These are phyloP conservation scores for Ctenodactylus gundi DNA, from an alignment of 2,113 vertebrate genomes.

Conservation along the genomic window DNA sequence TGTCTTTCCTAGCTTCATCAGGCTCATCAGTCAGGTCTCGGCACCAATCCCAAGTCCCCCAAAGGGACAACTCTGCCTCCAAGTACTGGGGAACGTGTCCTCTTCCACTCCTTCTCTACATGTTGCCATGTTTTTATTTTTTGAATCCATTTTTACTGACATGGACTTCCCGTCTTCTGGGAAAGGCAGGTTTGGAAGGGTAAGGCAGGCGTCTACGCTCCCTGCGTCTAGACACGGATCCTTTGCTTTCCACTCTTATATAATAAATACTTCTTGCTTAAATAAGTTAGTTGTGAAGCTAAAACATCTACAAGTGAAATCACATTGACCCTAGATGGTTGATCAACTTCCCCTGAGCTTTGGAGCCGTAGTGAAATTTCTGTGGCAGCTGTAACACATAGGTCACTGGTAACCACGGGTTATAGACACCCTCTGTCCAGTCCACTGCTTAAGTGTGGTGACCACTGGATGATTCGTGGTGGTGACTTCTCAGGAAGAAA, in stretches of 20 bases:
- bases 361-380: not conserved
- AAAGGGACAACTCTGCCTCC: not conserved
- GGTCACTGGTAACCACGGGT: not conserved
- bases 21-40: fast-evolving
- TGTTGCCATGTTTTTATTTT: not conserved
- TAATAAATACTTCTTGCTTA: not conserved
- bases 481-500: not conserved
- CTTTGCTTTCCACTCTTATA: not conserved
- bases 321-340: not conserved
- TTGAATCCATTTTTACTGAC: no score
- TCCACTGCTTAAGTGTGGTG: not conserved
- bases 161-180: no score
- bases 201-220: not conserved
- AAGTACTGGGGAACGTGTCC: not conserved
- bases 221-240: not conserved
- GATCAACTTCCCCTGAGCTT: not conserved
- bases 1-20: not conserved
- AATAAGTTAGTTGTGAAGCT: not conserved
- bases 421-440: not conserved
- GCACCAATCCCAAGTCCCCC: not conserved
- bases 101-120: no score
- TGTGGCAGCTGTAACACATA: not conserved
- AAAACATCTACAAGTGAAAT: not conserved
- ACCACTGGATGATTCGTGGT: not conserved
- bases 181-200: not conserved